Evolutionary conservation across 2,113 vertebrate species (phyloP).

Genomic region (Pseudopodoces humilis): DNA sequence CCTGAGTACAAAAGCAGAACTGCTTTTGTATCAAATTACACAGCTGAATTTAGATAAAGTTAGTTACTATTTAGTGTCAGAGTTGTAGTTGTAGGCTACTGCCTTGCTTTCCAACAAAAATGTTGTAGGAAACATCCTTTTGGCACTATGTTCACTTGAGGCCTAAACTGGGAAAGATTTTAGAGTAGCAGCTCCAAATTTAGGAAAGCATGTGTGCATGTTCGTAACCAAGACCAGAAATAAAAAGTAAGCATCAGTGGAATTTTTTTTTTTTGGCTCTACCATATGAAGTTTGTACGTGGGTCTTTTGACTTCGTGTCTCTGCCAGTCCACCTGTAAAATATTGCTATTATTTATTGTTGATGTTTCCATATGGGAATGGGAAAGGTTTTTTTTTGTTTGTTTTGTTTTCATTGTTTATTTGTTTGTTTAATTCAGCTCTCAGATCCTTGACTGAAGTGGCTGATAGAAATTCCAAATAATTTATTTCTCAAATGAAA

Average conservation of each 20-base stretch:
- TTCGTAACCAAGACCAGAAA: neutral
- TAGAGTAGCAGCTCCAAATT: neutral
- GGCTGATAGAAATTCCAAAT: neutral
- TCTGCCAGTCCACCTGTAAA: neutral
- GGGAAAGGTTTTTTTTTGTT: neutral
- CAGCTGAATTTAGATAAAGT: neutral
- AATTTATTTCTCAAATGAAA: neutral
- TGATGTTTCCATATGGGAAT: neutral
- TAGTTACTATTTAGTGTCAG: neutral
- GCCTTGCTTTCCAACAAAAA: neutral
- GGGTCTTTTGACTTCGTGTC: neutral
- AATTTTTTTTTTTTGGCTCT: neutral
- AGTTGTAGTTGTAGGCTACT: neutral
- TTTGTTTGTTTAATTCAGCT: neutral
- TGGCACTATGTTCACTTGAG: neutral
- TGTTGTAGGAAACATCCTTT: neutral
- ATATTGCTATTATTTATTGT: neutral
- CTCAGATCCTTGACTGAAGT: neutral
- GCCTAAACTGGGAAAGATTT: neutral
- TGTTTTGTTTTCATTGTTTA: neutral
- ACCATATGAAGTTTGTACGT: neutral
- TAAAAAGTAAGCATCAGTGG: neutral
- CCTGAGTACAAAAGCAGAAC: neutral
- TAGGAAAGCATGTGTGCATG: neutral
- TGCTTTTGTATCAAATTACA: neutral